Evolutionary conservation across 2,113 vertebrate species (phyloP).

Genomic region (Danio rerio): DNA sequence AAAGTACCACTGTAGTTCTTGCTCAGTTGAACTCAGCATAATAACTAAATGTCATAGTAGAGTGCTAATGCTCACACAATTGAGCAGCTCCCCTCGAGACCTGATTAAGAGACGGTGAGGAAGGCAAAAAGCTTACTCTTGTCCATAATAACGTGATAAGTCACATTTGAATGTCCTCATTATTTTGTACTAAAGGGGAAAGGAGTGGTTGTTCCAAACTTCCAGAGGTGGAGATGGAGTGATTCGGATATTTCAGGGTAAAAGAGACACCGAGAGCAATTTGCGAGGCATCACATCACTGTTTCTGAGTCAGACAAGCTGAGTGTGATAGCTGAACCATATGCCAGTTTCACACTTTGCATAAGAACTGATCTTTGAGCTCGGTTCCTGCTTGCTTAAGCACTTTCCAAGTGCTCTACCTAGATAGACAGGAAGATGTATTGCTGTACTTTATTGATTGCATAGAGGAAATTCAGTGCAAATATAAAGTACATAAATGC

Average conservation of each 20-base stretch:
- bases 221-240: neutral
- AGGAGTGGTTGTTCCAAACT: slow-evolving; percentile 2
- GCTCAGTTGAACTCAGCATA: slow-evolving; percentile 33
- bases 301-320: slow-evolving; percentile 12
- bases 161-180: slow-evolving; percentile 40
- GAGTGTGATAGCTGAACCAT: slow-evolving; percentile 19
- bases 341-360: slow-evolving; percentile 18
- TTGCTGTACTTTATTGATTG: slow-evolving; percentile 23
- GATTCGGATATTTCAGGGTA: slow-evolving; percentile 24
- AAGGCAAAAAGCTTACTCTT: slow-evolving; percentile 21
- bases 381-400: slow-evolving; percentile 27
- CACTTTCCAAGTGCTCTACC: slow-evolving; percentile 27
- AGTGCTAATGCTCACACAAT: slow-evolving; percentile 51
- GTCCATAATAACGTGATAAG: slow-evolving; percentile 22
- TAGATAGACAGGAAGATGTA: slow-evolving; percentile 26
- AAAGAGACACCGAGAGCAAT: slow-evolving; percentile 22
- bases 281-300: slow-evolving; percentile 23
- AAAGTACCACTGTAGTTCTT: slow-evolving; percentile 27
- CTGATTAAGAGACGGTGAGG: slow-evolving; percentile 66
- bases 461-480: neutral
- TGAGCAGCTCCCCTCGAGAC: slow-evolving; percentile 55
- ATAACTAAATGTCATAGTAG: slow-evolving; percentile 53
- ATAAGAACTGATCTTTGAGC: slow-evolving; percentile 13
- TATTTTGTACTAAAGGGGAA: slow-evolving; percentile 16
- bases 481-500: neutral